Conservation (phyloP, 2,888 invertebrate genomes). For the Alloplasta piceator region DNA sequence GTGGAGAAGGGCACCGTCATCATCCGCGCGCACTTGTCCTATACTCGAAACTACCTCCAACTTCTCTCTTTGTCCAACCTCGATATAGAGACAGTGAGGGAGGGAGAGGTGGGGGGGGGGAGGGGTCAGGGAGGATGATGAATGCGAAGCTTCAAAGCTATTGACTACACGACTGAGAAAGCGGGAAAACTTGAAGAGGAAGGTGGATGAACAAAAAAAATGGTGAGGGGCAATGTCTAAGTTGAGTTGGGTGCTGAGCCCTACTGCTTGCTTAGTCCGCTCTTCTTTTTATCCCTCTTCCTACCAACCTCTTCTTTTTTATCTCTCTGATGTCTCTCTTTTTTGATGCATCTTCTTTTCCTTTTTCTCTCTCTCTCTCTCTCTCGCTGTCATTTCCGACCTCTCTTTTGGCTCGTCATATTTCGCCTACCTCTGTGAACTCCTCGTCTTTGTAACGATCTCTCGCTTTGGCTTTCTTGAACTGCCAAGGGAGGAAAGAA, state of each 20-base stretch:
- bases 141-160: constrained; percentile 46
- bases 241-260: constrained; percentile 53
- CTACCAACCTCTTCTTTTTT: constrained; percentile 19
- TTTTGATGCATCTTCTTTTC: constrained; percentile 14
- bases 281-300: constrained; percentile 30
- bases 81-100: neutral
- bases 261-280: constrained; percentile 49
- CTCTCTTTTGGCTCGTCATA: constrained; percentile 38
- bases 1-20: constrained; percentile 50
- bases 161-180: constrained; percentile 25
- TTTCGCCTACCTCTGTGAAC: constrained; percentile 32
- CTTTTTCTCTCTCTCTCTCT: constrained; percentile 41
- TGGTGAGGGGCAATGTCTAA: constrained; percentile 46
- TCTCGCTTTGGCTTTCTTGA: constrained; percentile 39
- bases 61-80: neutral
- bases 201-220: constrained; percentile 14
- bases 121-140: constrained; percentile 12
- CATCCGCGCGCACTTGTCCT: constrained; percentile 62
- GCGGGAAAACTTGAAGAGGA: constrained; percentile 25
- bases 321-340: constrained; percentile 26
- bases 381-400: constrained; percentile 45
- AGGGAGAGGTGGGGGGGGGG: neutral
- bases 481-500: constrained; percentile 9
- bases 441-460: constrained; percentile 40
- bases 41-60: constrained; percentile 53